Percentiles rank a stretch among this genome's conserved stretches.
Conservation (phyloP, 2,797 vertebrate genomes). For the Gephyroberyx darwinii region DNA sequence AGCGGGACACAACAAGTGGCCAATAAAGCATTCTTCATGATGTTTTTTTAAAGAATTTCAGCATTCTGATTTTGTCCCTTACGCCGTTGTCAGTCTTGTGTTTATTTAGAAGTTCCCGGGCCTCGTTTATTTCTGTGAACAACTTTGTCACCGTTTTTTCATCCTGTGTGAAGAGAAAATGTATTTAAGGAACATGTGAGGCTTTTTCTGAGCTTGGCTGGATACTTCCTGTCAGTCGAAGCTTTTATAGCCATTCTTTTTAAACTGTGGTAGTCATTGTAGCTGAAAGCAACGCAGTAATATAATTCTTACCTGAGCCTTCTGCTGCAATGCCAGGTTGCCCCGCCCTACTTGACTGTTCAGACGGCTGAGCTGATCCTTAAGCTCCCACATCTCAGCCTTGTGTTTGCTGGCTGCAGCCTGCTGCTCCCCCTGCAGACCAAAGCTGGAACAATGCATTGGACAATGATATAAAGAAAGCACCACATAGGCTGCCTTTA, state of each 20-base stretch:
- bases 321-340: conserved; percentile 81
- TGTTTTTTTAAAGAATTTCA: neutral
- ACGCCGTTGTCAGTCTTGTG: conserved; percentile 77
- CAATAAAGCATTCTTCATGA: neutral
- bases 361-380: conserved; percentile 76
- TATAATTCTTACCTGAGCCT: conserved; percentile 81
- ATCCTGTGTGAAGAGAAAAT: conserved; percentile 63
- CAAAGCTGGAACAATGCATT: conserved; percentile 72
- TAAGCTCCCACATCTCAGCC: conserved; percentile 71
- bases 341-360: conserved; percentile 78
- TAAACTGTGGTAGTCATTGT: neutral
- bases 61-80: conserved; percentile 34
- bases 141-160: conserved; percentile 73
- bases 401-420: conserved; percentile 60
- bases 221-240: neutral
- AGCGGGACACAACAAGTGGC: neutral
- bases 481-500: neutral
- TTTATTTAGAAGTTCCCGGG: conserved; percentile 69
- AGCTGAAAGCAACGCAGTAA: neutral
- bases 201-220: neutral
- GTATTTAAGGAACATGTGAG: neutral
- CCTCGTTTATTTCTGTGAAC: conserved; percentile 72
- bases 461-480: neutral
- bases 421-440: conserved; percentile 83
- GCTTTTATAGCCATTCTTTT: neutral